These are phyloP conservation scores for Thalassophryne amazonica DNA, from an alignment of 2,797 vertebrate genomes.

Conservation along the genomic window DNA sequence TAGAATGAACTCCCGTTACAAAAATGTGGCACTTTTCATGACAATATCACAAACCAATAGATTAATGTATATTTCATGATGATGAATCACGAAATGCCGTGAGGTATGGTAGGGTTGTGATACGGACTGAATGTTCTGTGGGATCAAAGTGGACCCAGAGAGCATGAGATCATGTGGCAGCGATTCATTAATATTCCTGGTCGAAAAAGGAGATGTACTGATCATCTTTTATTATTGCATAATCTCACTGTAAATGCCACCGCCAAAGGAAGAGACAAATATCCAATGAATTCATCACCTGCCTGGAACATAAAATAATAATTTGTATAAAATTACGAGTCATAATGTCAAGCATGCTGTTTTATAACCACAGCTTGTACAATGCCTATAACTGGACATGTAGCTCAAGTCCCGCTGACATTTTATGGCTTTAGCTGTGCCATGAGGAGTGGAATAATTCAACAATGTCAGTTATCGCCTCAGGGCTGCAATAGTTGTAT, in stretches of 20 bases:
- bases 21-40: no score
- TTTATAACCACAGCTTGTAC: not conserved
- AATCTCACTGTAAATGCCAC: conserved; percentile 12
- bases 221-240: conserved; percentile 39
- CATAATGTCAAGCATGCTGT: not conserved
- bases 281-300: conserved; percentile 19
- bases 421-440: conserved; percentile 41
- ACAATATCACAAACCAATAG: no score
- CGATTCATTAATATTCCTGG: conserved; percentile 30
- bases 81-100: no score
- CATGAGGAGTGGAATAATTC: conserved; percentile 50
- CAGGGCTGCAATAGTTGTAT: conserved; percentile 37
- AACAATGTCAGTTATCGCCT: conserved; percentile 56
- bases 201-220: conserved; percentile 34
- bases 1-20: no score
- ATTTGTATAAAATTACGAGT: not conserved
- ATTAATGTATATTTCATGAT: no score
- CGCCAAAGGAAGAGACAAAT: conserved; percentile 15
- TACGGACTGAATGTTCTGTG: conserved; percentile 16
- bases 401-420: conserved; percentile 40
- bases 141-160: conserved; percentile 55
- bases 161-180: conserved; percentile 14
- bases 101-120: conserved; percentile 13
- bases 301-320: not conserved
- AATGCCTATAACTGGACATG: no score